Conservation (phyloP, 92 coral and sea anemone genomes). For the Galaxea fascicularis region DNA sequence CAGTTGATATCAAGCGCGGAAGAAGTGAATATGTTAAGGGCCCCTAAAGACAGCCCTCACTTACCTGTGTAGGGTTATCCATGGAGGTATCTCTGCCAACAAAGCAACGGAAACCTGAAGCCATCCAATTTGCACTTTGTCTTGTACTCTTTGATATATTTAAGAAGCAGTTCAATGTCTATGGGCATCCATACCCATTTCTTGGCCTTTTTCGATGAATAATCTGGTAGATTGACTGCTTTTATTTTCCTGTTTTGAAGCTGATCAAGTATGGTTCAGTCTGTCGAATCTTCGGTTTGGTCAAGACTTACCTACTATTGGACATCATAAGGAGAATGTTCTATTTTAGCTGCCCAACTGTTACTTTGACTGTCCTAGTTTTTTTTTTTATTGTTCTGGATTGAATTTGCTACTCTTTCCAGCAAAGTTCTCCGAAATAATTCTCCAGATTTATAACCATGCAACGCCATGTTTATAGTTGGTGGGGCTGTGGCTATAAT, state of each 20-base stretch:
- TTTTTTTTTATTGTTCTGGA: neutral
- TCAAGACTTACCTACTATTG: neutral
- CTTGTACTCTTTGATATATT: slow-evolving; percentile 59
- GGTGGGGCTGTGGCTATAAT: slow-evolving; percentile 11
- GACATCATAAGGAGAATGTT: too few species aligned
- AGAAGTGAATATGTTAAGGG: too few species aligned
- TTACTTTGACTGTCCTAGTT: slow-evolving; percentile 3
- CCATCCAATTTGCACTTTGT: slow-evolving; percentile 50
- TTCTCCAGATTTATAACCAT: neutral
- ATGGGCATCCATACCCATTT: slow-evolving; percentile 40
- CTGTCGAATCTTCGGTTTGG: neutral
- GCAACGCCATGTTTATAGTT: neutral
- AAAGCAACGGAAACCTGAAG: too few species aligned
- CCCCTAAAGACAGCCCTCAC: too few species aligned
- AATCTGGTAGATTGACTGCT: neutral
- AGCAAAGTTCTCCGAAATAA: slow-evolving; percentile 6
- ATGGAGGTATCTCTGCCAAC: too few species aligned
- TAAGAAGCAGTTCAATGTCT: slow-evolving; percentile 22
- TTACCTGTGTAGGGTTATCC: too few species aligned
- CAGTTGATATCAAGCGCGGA: too few species aligned
- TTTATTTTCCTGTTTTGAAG: neutral
- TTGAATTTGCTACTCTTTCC: neutral
- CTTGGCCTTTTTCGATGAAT: slow-evolving; percentile 18
- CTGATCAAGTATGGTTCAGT: neutral
- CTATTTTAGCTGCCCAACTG: neutral